A percentile compares a stretch with the other conserved stretches of the same genome.
Evolutionary conservation across 2,113 vertebrate species (phyloP).

Genomic region (Nycticorax nycticorax): DNA sequence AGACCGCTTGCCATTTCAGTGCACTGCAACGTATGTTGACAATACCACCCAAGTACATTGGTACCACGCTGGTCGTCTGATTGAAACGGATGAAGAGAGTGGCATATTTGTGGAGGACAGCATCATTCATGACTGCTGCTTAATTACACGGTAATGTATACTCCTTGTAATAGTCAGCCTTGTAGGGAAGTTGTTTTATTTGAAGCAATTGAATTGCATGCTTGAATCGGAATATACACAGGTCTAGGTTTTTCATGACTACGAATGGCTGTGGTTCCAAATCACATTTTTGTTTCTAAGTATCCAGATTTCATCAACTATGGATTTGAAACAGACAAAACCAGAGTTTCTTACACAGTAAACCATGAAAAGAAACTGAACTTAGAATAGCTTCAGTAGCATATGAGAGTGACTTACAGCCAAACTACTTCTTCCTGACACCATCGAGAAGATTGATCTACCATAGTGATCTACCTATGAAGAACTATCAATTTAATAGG

Average conservation of each 20-base stretch:
- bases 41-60: conserved; percentile 78
- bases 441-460: neutral
- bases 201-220: neutral
- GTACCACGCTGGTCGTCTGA: conserved; percentile 76
- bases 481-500: neutral
- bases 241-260: neutral
- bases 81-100: conserved; percentile 79
- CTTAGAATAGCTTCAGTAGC: neutral
- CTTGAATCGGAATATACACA: neutral
- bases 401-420: neutral
- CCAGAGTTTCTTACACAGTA: neutral
- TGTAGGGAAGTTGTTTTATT: neutral
- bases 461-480: neutral
- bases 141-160: conserved; percentile 84
- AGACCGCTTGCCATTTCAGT: conserved; percentile 88
- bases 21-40: conserved; percentile 85
- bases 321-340: neutral
- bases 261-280: neutral
- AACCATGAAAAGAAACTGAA: neutral
- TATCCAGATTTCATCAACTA: neutral
- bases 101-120: conserved; percentile 86
- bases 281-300: neutral
- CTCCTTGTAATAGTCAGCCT: neutral
- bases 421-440: neutral
- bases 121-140: conserved; percentile 89